Conservation (phyloP, 1,140 invertebrate species). For the Neodiprion fabricii region DNA sequence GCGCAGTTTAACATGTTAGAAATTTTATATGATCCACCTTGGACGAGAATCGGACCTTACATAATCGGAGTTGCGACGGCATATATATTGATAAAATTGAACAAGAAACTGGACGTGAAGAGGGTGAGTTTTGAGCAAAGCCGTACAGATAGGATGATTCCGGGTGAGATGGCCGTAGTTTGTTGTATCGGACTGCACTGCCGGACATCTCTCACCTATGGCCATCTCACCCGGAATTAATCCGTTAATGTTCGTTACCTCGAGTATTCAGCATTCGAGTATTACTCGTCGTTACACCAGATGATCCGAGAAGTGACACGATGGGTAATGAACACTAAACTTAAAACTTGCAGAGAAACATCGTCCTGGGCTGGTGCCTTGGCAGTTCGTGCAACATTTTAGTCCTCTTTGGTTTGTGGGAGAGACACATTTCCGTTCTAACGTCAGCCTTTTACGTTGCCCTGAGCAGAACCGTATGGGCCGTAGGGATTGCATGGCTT, state of each 20-base stretch:
- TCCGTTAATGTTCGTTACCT: too few relatives aligned
- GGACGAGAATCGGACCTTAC: constrained; percentile 62
- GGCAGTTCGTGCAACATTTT: constrained; percentile 53
- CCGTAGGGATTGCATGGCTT: constrained; percentile 59
- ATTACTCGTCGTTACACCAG: too few relatives aligned
- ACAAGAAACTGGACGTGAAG: constrained; percentile 48
- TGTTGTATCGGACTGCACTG: too few relatives aligned
- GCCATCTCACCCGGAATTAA: too few relatives aligned
- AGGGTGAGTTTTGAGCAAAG: constrained; percentile 40
- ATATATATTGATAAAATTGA: constrained; percentile 51
- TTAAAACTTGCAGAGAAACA: constrained; percentile 43
- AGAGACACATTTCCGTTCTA: constrained; percentile 49
- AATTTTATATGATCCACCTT: constrained; percentile 60
- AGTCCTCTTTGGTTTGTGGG: constrained; percentile 54
- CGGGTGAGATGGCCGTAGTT: too few relatives aligned
- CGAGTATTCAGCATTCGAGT: too few relatives aligned
- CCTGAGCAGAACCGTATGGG: constrained; percentile 59
- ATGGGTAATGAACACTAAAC: not conserved
- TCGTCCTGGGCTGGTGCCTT: constrained; percentile 48
- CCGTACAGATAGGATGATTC: too few relatives aligned
- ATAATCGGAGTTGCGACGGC: constrained; percentile 59
- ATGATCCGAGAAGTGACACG: not conserved
- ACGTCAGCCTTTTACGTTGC: constrained; percentile 53
- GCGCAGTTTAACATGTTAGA: constrained; percentile 51
- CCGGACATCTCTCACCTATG: too few relatives aligned